A percentile compares a stretch with the other conserved stretches of the same genome.
Conservation (phyloP, 2,888 invertebrate genomes). For the Zootermopsis nevadensis region DNA sequence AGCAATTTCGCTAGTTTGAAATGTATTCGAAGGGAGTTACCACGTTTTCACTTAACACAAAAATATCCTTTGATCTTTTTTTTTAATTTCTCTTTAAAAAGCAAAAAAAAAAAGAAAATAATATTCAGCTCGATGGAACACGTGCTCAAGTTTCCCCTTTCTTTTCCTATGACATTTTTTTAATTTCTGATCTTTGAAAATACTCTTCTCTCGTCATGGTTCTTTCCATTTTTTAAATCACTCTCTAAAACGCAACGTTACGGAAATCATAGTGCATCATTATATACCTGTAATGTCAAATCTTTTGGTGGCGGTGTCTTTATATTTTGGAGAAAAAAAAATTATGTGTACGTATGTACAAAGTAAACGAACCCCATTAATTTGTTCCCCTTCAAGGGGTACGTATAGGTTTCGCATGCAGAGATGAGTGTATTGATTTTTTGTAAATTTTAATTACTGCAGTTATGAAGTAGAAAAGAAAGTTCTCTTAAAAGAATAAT, state of each 20-base stretch:
- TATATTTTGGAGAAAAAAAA: constrained; percentile 18
- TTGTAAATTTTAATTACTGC: constrained; percentile 45
- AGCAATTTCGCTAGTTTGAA: constrained; percentile 15
- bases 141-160: constrained; percentile 37
- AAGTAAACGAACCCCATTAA: constrained; percentile 51
- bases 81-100: constrained; percentile 44
- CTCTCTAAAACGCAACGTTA: constrained; percentile 42
- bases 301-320: constrained; percentile 42
- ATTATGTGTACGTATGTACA: constrained; percentile 40
- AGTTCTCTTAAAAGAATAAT: not conserved
- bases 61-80: constrained; percentile 49
- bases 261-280: constrained; percentile 47
- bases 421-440: constrained; percentile 32
- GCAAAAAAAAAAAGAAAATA: constrained; percentile 19
- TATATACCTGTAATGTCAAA: constrained; percentile 48
- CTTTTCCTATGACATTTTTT: constrained; percentile 20
- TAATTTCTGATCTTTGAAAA: constrained; percentile 48
- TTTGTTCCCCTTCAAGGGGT: constrained; percentile 50
- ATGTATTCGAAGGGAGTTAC: constrained; percentile 38
- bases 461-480: constrained; percentile 29
- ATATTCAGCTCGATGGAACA: constrained; percentile 45
- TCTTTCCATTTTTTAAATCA: constrained; percentile 30
- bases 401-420: constrained; percentile 35
- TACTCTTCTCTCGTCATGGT: not conserved
- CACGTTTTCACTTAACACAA: constrained; percentile 43